Conservation (phyloP, 2,888 invertebrate species). For the Tipula vernalis region DNA sequence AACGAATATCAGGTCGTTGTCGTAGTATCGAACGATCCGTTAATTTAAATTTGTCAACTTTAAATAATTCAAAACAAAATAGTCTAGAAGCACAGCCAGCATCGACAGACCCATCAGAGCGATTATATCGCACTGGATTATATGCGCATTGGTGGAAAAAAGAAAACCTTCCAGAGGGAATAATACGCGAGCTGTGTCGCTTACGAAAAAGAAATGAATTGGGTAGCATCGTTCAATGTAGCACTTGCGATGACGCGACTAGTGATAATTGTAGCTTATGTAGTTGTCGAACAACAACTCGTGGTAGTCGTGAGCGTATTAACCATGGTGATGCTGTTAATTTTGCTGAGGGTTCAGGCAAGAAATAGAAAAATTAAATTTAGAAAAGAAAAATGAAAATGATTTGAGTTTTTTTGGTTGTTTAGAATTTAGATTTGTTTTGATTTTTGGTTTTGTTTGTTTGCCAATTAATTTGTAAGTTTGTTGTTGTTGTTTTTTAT, state of each 20-base stretch:
- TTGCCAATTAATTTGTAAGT: background rate
- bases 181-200: slow-evolving; percentile 44
- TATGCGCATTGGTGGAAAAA: slow-evolving; percentile 92
- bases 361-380: slow-evolving; percentile 17
- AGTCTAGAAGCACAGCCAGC: slow-evolving; percentile 11
- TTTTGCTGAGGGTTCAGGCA: slow-evolving; percentile 26
- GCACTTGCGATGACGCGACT: background rate
- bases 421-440: background rate
- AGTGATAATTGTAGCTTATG: background rate
- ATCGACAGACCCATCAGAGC: slow-evolving; percentile 11
- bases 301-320: slow-evolving; percentile 25
- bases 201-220: slow-evolving; percentile 17
- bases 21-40: slow-evolving; percentile 18
- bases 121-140: slow-evolving; percentile 63
- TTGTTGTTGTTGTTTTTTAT: background rate
- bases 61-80: slow-evolving; percentile 22
- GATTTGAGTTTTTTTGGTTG: slow-evolving; percentile 12
- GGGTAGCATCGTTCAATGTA: slow-evolving; percentile 27
- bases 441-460: background rate
- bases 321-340: slow-evolving; percentile 15
- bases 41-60: slow-evolving; percentile 19
- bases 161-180: slow-evolving; percentile 61
- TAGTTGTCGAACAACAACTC: background rate
- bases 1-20: slow-evolving; percentile 15
- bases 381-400: slow-evolving; percentile 7